Base-by-base conservation (phyloP, 2,797 vertebrate genomes). In the Coreius guichenoti region DNA sequence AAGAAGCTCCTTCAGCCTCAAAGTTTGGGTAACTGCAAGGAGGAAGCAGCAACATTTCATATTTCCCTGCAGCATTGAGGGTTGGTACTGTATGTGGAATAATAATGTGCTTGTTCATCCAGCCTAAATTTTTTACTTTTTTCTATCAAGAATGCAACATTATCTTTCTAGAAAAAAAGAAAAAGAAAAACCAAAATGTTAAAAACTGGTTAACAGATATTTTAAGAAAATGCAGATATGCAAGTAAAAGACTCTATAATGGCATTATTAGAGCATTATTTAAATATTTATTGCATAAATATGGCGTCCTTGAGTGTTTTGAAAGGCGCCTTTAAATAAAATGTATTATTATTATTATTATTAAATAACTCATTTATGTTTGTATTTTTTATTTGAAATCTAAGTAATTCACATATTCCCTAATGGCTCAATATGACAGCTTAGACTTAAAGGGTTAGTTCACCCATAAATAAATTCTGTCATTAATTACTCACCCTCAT, bases 71-170 rank as follows among this genome's bases (percentile, higher is more conserved):
- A 78, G 75, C 54, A 61, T 1, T 61, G 75, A 61, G 23, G 8
- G 14, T 19, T 78, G 23, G 36, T 61, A 43, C 54, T 78, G 23
- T 26, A 58, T 61, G 75, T 78, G n/a, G 75, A 78, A 78, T 61
- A 78, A 78, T 29, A 78, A 77, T 77, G 74, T n/a, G 31, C 74
- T 77, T 56, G 19, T 36, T 56, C 21, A 31, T 23, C 23, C 73
- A 14, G 65, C 36, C 17, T 31, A 61, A 5, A 43, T 26, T 13
- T 61, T 26, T 61, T 26, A 45, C 39, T 47, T 26, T 45, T 23
- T 43, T 26, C 8, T 7, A 51, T 26, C 13, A 26, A 16, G 23
- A 26, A 26, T 72, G 43, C 45, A 45, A 72, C 23, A 72, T 45
- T 26, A 43, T 8, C 7, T 45, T 21, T 45, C 29, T 51, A 51